A percentile compares a stretch with the other conserved stretches of the same genome.
phyloP scores from a whole-genome alignment of 2,888 invertebrate genomes.

The Fragum fragum region DNA sequence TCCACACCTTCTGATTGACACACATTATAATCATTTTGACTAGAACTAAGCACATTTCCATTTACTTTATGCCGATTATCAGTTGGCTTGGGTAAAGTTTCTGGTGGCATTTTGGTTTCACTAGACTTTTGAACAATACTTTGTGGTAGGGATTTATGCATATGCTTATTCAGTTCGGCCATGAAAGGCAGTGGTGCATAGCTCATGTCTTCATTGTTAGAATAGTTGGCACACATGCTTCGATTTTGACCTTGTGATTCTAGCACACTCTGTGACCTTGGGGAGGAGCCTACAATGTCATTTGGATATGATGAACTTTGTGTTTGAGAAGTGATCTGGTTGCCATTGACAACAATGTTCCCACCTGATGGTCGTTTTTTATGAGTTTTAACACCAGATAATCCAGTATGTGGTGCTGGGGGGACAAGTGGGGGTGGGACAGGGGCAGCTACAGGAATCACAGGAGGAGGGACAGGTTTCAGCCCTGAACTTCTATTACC shows the following conservation, averaged over 20 bases:
- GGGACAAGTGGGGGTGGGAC: conserved; percentile 59
- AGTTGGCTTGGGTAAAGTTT: conserved; percentile 69
- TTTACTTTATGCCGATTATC: conserved; percentile 57
- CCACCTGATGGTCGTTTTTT: conserved; percentile 64
- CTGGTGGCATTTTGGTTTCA: conserved; percentile 63
- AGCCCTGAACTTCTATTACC: conserved; percentile 49
- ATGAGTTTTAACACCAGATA: conserved; percentile 47
- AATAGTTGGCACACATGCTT: conserved; percentile 15
- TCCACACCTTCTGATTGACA: conserved; percentile 22
- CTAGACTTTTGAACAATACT: conserved; percentile 18
- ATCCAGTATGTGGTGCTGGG: conserved; percentile 55
- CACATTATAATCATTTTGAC: conserved; percentile 31
- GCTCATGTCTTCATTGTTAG: conserved; percentile 56
- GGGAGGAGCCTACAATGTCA: conserved; percentile 34
- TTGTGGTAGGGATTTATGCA: conserved; percentile 46
- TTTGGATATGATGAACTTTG: conserved; percentile 47
- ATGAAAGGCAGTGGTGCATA: conserved; percentile 78
- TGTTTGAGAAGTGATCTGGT: conserved; percentile 52
- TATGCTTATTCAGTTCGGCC: conserved; percentile 74
- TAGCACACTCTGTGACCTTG: conserved; percentile 36
- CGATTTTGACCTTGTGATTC: conserved; percentile 31
- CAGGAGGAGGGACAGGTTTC: conserved; percentile 64
- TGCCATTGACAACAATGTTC: conserved; percentile 63
- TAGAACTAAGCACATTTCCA: conserved; percentile 21
- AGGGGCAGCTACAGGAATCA: conserved; percentile 42